Base-by-base conservation (phyloP, 1,140 invertebrate species). In the Drosophila watanabei region DNA sequence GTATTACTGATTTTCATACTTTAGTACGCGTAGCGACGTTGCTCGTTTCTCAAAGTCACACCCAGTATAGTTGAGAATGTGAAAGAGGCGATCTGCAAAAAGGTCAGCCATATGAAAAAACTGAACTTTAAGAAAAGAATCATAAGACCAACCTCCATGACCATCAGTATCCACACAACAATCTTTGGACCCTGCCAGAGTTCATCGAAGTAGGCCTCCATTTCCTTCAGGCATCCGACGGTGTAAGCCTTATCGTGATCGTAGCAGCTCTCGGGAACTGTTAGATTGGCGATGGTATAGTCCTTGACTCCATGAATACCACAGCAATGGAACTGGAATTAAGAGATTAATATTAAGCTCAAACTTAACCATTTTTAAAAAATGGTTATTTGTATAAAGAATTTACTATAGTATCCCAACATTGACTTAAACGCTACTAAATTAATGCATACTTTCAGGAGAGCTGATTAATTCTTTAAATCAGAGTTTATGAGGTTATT, bases 11-110 rank as follows among this genome's bases (percentile, higher is more conserved):
- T 35, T 37, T 8, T 8, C 18, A 20, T 24, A 13, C 14, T 13
- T 54, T 69, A 91, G 49, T 88, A 91, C 57, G 59, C 64, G 24
- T 65, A 69, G 62, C 89, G 84, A 35, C 89, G 88, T 60, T 71
- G 58, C 20, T 85, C 82, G 52, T 92, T 92, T 33, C 59, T 68
- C 13, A 91, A 83, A 11, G 71, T 79, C 13, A 91, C 73, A 7
- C 64, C 89, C 77, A 91, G 61, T 37, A 91, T 64, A 3, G 64
- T 79, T 58, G 84, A 63, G 28, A 51, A 85, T 30, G 81, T 39
- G 4, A 89, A 89, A 11, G 86, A 65, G 13, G 56, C 52, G 2
- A 60, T 83, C 86, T 89, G 8, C 13, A 62, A 60, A 10, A 61
- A 6, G 54, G 8, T 16, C n/a, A 41, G 5, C 8, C 4, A 32